Percentiles rank a stretch among this genome's conserved stretches.
Conservation (phyloP, 2,797 vertebrate species). For the Phoebastria nigripes region DNA sequence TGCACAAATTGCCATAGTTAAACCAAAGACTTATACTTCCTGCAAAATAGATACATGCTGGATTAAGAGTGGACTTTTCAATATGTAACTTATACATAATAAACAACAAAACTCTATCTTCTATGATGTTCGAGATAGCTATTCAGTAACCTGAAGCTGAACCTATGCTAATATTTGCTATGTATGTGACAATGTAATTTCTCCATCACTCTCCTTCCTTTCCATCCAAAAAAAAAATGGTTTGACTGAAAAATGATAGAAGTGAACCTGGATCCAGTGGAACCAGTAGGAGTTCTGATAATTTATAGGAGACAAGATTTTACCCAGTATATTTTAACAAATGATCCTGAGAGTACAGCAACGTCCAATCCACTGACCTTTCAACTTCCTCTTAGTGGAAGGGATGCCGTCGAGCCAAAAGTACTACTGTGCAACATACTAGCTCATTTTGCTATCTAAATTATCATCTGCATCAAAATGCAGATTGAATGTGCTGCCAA, state of each 20-base stretch:
- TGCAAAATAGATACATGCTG: background rate
- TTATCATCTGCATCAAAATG: background rate
- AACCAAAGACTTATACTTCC: background rate
- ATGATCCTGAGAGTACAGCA: background rate
- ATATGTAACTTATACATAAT: background rate
- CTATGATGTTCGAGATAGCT: background rate
- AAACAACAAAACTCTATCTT: background rate
- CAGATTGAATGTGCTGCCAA: background rate
- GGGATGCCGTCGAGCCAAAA: background rate
- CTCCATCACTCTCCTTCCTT: background rate
- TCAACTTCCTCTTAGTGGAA: background rate
- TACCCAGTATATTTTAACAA: background rate
- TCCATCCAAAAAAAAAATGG: background rate
- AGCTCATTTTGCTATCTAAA: background rate
- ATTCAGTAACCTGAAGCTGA: background rate
- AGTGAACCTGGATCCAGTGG: background rate
- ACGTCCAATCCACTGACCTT: background rate
- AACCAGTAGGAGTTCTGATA: background rate
- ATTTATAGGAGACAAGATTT: background rate
- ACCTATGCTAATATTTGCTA: background rate
- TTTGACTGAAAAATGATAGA: background rate
- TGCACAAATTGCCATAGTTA: background rate
- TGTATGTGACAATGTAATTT: background rate
- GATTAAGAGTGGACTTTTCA: background rate
- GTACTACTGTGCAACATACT: background rate